Evolutionary conservation across 2,888 invertebrate genomes (phyloP).

Genomic region (Pantelozetes paolii): DNA sequence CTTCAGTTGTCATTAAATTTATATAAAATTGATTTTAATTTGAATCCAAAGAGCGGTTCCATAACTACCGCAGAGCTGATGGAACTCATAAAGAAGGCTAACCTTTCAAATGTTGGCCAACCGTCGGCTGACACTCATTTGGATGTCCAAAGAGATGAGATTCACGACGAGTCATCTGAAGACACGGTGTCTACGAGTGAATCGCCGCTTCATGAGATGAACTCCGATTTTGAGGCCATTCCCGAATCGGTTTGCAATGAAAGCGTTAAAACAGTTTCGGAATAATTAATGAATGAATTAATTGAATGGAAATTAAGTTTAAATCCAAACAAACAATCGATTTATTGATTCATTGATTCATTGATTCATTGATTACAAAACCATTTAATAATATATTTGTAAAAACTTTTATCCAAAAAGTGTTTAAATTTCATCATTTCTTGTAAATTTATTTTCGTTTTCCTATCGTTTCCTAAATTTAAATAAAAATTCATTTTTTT

Average conservation of each 20-base stretch:
- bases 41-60: background rate
- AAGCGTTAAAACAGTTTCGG: background rate
- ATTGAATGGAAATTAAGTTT: too few relatives aligned
- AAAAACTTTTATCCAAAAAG: too few relatives aligned
- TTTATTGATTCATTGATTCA: too few relatives aligned
- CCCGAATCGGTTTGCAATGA: background rate
- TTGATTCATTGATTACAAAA: too few relatives aligned
- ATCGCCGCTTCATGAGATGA: constrained; percentile 1
- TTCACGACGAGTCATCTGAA: background rate
- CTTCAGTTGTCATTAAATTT: background rate
- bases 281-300: background rate
- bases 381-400: too few relatives aligned
- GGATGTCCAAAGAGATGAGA: background rate
- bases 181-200: constrained; percentile 18
- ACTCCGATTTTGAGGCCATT: background rate
- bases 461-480: too few relatives aligned
- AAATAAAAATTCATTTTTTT: too few relatives aligned
- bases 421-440: too few relatives aligned
- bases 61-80: background rate
- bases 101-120: background rate
- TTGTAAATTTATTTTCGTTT: too few relatives aligned
- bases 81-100: background rate
- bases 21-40: background rate
- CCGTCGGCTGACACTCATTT: background rate
- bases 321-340: too few relatives aligned